Evolutionary conservation across 1,140 invertebrate genomes (phyloP), one percentile per base, ranked within the genome.

Genomic region (Euura saliciscinereae): DNA sequence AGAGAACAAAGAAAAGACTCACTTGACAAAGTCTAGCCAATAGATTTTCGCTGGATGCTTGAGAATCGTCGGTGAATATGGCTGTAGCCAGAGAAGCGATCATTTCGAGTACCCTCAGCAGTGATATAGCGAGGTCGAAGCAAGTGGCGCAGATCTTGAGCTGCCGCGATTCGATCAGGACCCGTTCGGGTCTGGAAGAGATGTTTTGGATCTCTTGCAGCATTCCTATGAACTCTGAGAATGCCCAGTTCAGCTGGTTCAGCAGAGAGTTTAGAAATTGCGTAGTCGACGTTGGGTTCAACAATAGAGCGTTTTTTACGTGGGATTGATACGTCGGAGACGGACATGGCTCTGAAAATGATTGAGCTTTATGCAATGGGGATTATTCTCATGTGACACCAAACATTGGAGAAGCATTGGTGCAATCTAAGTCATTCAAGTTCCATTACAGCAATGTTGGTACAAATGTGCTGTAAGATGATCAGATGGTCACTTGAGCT

Each of bases 211-310:
- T 94, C 89, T 96, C 94, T 85, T 96, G 95, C 74, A 96, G 88
- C 89, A 96, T 92, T 13, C 94, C 91, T 76, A 96, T 94, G 75
- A 97, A 96, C 78, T 97, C 95, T 0, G 95, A 96, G 78, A 96
- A 96, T 0, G 94, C 93, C 95, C 95, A 97, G 83, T 97, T 97
- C 0, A 96, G 84, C 76, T 96, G 94, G 83, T 93, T 95, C 0
- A 97, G 85, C 1, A 97, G 80, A 0, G 93, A 95, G 81, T 96
- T 95, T 2, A 97, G 84, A 79, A 94, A 96, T 2, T 89, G 85
- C 0, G 89, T 90, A 1, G 93, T 90, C 0, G 72, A 65, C 73
- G 83, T 80, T 2, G 77, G 70, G 76, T 85, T 84, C 6, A 83
- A 78, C 10, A 89, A 69, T 45, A 93, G 80, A 11, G 90, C 83